Conservation (phyloP, 2,113 vertebrate species). For the Eubucco bourcierii region DNA sequence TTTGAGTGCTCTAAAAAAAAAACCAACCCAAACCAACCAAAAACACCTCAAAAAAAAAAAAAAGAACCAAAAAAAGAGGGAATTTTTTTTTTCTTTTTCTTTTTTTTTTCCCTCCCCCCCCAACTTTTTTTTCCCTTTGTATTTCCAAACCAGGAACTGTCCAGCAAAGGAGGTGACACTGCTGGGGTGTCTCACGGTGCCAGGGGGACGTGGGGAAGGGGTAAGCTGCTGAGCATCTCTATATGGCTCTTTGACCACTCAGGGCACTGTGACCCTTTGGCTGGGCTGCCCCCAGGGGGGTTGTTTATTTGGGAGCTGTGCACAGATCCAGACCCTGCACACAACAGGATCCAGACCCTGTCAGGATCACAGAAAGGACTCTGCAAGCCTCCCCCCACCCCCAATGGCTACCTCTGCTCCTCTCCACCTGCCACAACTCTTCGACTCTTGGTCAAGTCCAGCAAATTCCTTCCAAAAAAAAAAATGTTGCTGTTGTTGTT, state of each 20-base stretch:
- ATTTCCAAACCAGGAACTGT: background rate
- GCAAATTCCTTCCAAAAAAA: background rate
- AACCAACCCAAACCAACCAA: background rate
- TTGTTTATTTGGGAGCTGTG: background rate
- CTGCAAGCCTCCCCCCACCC: background rate
- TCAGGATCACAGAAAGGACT: background rate
- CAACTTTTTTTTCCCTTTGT: background rate
- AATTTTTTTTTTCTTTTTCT: background rate
- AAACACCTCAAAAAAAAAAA: background rate
- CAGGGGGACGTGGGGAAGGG: background rate
- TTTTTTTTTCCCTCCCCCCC: background rate
- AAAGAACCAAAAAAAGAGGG: background rate
- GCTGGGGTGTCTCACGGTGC: background rate
- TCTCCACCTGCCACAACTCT: background rate
- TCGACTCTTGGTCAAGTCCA: background rate
- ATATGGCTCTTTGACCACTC: slow-evolving; percentile 33
- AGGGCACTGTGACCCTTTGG: background rate
- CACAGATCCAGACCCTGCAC: background rate
- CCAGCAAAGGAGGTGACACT: background rate
- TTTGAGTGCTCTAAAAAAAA: background rate
- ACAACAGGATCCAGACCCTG: background rate
- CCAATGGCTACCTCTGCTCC: background rate
- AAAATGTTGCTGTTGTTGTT: too few species aligned
- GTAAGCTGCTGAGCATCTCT: background rate
- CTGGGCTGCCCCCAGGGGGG: background rate